phyloP scores from a whole-genome alignment of 2,113 vertebrate species.

The Lophius piscatorius region DNA sequence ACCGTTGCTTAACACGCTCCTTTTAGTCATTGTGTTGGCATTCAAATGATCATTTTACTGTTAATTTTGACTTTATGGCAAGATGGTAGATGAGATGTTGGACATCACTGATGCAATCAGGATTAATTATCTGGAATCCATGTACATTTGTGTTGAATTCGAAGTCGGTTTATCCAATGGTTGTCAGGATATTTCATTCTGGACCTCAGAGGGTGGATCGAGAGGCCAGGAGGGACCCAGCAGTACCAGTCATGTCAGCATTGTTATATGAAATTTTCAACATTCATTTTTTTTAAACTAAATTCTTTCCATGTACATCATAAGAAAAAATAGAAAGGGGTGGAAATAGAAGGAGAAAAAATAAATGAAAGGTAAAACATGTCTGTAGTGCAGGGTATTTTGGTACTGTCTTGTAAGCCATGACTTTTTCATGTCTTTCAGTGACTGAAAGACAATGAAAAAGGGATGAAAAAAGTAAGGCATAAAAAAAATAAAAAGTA shows the following conservation, averaged over 20 bases:
- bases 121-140: not conserved
- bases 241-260: not conserved
- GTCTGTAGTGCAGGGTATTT: too few species aligned
- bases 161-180: not conserved
- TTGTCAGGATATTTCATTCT: not conserved
- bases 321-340: too few species aligned
- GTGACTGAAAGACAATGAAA: too few species aligned
- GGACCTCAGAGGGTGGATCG: not conserved
- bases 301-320: not conserved
- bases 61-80: too few species aligned
- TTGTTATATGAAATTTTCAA: not conserved
- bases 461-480: too few species aligned
- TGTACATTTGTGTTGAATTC: not conserved
- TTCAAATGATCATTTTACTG: not conserved
- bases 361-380: too few species aligned
- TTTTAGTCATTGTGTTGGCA: not conserved
- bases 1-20: not conserved
- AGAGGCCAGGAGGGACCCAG: not conserved
- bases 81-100: too few species aligned
- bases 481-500: too few species aligned
- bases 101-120: not conserved
- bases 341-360: too few species aligned
- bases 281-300: not conserved
- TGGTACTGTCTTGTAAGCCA: too few species aligned
- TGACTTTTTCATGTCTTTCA: too few species aligned